Conservation (phyloP, 1,140 invertebrate species). For the Pseudobourletiella spinata region DNA sequence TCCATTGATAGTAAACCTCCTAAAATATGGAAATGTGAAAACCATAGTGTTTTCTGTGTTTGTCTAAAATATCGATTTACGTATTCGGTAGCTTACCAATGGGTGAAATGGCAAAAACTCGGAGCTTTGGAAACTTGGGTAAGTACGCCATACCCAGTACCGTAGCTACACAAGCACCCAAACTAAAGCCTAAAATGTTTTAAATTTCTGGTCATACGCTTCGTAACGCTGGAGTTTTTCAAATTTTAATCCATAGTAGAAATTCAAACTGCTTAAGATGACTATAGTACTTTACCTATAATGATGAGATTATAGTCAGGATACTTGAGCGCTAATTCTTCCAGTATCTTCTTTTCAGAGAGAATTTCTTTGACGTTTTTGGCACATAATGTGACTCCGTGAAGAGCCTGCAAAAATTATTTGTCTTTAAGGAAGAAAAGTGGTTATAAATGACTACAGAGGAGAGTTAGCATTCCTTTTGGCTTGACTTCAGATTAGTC, state of each 20-base stretch:
- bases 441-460: not conserved
- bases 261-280: not conserved
- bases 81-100: conserved; percentile 65
- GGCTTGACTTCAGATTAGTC: not conserved
- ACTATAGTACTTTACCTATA: conserved; percentile 49
- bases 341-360: conserved; percentile 55
- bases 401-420: conserved; percentile 56
- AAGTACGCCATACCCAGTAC: conserved; percentile 66
- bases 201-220: not conserved
- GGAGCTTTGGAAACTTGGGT: conserved; percentile 62
- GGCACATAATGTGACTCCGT: conserved; percentile 81
- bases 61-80: no score
- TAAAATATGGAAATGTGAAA: no score
- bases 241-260: not conserved
- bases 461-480: not conserved
- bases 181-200: conserved; percentile 58
- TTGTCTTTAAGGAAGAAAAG: not conserved
- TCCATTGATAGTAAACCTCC: conserved; percentile 63
- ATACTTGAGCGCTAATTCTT: conserved; percentile 59
- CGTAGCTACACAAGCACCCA: conserved; percentile 69
- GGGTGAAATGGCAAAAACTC: conserved; percentile 72
- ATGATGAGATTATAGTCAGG: conserved; percentile 62
- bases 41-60: no score
- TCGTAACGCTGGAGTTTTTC: not conserved
- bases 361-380: conserved; percentile 64